Percentiles rank a stretch among this genome's conserved stretches.
Evolutionary conservation across 2,797 vertebrate genomes (phyloP).

Genomic region (Parauchenoglanis punctatus): DNA sequence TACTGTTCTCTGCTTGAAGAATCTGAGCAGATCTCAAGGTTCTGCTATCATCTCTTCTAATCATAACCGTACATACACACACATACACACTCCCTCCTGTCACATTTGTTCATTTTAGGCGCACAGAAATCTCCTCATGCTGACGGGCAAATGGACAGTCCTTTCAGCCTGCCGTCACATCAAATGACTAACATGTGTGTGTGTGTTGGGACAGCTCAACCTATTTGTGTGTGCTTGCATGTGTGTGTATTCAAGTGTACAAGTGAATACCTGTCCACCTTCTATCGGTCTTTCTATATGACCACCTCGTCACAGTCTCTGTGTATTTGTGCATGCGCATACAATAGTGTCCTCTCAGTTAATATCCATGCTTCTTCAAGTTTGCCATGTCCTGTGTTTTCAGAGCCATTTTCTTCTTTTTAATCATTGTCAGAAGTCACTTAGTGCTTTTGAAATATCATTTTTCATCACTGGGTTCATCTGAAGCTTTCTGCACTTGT

Average conservation of each 20-base stretch:
- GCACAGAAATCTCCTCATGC: conserved; percentile 20
- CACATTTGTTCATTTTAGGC: conserved; percentile 30
- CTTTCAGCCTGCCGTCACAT: conserved; percentile 21
- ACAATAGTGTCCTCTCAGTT: neutral
- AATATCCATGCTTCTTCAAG: neutral
- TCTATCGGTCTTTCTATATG: neutral
- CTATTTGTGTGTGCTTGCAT: neutral
- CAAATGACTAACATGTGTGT: conserved; percentile 19
- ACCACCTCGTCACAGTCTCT: neutral
- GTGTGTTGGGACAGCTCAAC: neutral
- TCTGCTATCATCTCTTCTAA: conserved; percentile 19
- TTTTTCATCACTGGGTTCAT: neutral
- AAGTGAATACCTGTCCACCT: neutral
- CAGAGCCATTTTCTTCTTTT: neutral
- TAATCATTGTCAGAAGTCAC: neutral
- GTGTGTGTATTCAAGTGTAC: conserved; percentile 15
- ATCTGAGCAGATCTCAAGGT: neutral
- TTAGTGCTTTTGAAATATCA: neutral
- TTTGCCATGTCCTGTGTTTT: neutral
- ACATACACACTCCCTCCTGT: conserved; percentile 12
- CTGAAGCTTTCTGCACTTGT: neutral
- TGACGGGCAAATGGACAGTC: conserved; percentile 6
- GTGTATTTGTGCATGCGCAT: neutral
- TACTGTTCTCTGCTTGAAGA: neutral
- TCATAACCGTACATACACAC: neutral